Base-by-base conservation (phyloP, 2,113 vertebrate species). In the Antechinus stuartii region DNA sequence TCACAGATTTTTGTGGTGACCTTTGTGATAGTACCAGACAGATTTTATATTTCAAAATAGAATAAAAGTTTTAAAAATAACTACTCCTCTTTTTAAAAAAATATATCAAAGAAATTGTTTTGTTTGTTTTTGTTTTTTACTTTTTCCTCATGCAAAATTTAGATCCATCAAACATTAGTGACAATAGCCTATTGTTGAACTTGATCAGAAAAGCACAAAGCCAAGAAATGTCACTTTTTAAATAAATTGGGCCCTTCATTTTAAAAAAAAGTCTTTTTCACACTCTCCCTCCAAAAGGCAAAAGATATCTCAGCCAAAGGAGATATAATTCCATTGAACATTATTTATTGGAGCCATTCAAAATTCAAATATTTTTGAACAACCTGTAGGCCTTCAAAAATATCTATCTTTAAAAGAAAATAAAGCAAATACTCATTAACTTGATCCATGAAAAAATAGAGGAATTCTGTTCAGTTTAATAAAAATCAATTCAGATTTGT, bases 401-500 rank as follows among this genome's bases (percentile, higher is more conserved):
- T 94, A 91, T 90, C 35, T 90, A 90, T 25, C 14, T 54, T 47
- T n/a, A 49, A 23, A 90, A 42, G 7, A 93, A 91, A 84, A 84
- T 24, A 92, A 89, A 53, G 68, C 5, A 94, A 30, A 54, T 89
- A 93, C 12, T 91, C n/a, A 94, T 53, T 94, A 94, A 92, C 95
- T 97, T 95, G 50, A 94, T n/a, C 19, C n/a, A 42, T 97, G 96
- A 95, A 54, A 95, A 42, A 96, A 96, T 89, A 94, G 93, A 96
- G 68, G 96, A 97, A 95, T 90, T 94, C 68, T 42, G 19, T 84
- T 84, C n/a, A 84, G 42, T 84, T n/a, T 84, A 93, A 92, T 96
- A 53, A 96, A 97, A 84, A 42, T 2, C 54, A 49, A 93, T 90
- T 96, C 76, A 96, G 49, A 89, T 84, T 57, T 89, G 89, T 93